Evolutionary conservation across 2,888 invertebrate species (phyloP).

Genomic region (Fabriciana adippe): DNA sequence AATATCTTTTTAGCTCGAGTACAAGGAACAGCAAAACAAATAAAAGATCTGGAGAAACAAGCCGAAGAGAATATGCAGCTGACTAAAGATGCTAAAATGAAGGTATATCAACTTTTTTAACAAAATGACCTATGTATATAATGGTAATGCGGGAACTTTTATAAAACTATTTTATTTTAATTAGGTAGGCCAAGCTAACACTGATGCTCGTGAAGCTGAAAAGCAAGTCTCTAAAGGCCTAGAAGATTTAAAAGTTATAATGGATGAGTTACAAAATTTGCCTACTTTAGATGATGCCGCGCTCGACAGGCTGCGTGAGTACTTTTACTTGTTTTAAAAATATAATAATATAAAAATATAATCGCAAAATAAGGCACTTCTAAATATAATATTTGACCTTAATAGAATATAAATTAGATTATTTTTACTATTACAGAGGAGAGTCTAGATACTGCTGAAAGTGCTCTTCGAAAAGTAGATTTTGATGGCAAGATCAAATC

Average conservation of each 20-base stretch:
- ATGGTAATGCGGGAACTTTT: not conserved
- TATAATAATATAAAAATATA: no score
- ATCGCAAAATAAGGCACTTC: not conserved
- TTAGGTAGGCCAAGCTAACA: constrained; percentile 94
- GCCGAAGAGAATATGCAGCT: constrained; percentile 87
- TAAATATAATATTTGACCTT: not conserved
- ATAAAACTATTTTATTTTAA: not conserved
- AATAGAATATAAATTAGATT: not conserved
- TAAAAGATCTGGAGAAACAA: constrained; percentile 84
- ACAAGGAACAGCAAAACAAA: constrained; percentile 86
- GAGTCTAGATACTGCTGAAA: constrained; percentile 87
- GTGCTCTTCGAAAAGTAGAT: constrained; percentile 86
- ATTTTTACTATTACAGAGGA: constrained; percentile 74
- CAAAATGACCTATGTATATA: not conserved
- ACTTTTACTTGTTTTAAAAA: not conserved
- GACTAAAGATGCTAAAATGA: constrained; percentile 88
- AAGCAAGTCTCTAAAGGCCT: constrained; percentile 91
- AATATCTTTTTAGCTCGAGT: constrained; percentile 80
- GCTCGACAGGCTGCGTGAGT: constrained; percentile 83
- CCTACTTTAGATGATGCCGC: constrained; percentile 87
- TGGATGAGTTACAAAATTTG: constrained; percentile 88
- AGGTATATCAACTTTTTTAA: constrained; percentile 64
- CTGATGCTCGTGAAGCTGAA: constrained; percentile 90
- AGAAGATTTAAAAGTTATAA: constrained; percentile 88
- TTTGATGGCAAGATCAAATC: constrained; percentile 89